Conservation (phyloP, 2,888 invertebrate genomes). For the Maniola hyperantus region DNA sequence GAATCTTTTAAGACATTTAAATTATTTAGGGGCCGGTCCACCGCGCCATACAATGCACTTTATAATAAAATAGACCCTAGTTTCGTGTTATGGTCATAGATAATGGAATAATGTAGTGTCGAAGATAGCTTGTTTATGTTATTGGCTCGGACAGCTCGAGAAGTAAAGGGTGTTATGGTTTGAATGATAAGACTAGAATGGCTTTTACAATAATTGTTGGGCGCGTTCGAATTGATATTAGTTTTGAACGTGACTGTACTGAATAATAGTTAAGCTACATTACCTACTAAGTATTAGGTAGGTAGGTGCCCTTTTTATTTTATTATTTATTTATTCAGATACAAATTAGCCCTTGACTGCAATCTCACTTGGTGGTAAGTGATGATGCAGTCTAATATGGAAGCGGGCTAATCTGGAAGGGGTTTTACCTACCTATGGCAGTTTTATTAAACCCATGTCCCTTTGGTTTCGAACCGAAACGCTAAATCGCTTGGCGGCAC, state of each 20-base stretch:
- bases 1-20: conserved; percentile 83
- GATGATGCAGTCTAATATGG: too few relatives aligned
- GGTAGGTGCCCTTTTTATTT: too few relatives aligned
- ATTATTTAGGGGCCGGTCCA: conserved; percentile 80
- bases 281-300: not conserved
- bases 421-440: too few relatives aligned
- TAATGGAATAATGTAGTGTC: conserved; percentile 78
- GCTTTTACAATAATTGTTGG: conserved; percentile 63
- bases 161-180: conserved; percentile 76
- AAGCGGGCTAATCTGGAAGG: too few relatives aligned
- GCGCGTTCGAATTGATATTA: conserved; percentile 47
- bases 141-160: conserved; percentile 72
- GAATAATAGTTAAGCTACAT: conserved; percentile 1
- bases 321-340: too few relatives aligned
- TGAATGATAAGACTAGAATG: conserved; percentile 60
- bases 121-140: conserved; percentile 78
- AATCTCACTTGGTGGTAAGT: too few relatives aligned
- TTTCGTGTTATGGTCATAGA: conserved; percentile 77
- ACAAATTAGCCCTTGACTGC: too few relatives aligned
- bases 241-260: conserved; percentile 29
- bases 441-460: too few relatives aligned
- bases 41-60: conserved; percentile 78
- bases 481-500: too few relatives aligned
- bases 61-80: conserved; percentile 80
- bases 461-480: too few relatives aligned